Base-by-base conservation (phyloP, 2,888 invertebrate species). In the Diarsia rubi region DNA sequence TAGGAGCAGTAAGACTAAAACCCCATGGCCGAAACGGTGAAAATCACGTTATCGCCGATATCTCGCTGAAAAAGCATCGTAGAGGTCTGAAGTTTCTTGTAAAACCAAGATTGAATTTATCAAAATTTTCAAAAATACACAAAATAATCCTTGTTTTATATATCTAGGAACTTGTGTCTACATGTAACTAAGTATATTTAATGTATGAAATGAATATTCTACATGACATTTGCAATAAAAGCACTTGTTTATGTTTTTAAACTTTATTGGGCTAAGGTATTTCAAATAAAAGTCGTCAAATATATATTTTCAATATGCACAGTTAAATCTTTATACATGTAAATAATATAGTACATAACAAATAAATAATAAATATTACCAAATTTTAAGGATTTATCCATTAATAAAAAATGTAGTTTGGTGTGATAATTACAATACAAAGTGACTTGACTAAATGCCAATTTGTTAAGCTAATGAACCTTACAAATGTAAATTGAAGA, bases 281-380 rank as follows among this genome's bases (percentile, higher is more conserved):
- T 91, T 94, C 92, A 95, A 96, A 96, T 95, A 95, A 95, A 95
- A 94, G 93, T 95, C 94, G 91, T 95, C 94, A 95, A 95, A 95
- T 96, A 95, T 95, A 96, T 95, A 95, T 93, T 95, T 95, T 96
- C 94, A 94, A 96, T 96, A 96, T 96, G 96, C 96, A 96, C 96
- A 96, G 93, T 96, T 95, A 96, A 95, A 95, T 92, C 95, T 96
- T 96, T 95, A 95, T 95, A 96, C 96, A 96, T 95, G 96, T 95
- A 96, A 96, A 95, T 95, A 95, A 96, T 96, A 96, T 95, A 94
- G 95, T 95, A 96, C 95, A 96, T 94, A 96, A 95, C 95, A 95
- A 96, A 96, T 94, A 96, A 96, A 96, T 95, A 96, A 96, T 96
- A 96, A 96, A 96, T 95, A 96, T 94, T 94, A 95, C 95, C 94